Base-by-base conservation (phyloP, 2,888 invertebrate genomes). In the Aproaerema taeniolella region DNA sequence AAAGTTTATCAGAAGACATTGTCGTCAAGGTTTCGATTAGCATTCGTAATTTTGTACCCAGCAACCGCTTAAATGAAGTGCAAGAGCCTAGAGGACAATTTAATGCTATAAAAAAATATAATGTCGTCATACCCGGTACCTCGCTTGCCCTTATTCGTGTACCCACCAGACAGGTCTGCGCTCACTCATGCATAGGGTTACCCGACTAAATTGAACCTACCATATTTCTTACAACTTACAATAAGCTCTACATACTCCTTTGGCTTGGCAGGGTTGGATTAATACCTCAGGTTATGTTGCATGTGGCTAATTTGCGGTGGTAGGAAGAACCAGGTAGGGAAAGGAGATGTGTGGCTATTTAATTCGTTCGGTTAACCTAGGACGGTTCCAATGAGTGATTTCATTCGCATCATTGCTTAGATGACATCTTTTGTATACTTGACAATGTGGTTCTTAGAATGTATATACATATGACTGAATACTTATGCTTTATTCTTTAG, bases 131-230 rank as follows among this genome's bases (percentile, higher is more conserved):
- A 67, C 55, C 43, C 41, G 42, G 52, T 55, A 63, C 65, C 67
- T 58, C 50, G 28, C 37, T 60, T 76, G 71, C 69, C 81, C 82
- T 80, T 80, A 80, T 77, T 65, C 52, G 77, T 56, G 47, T 54
- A 63, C 63, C 51, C 44, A 55, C 55, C 50, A 49, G 61, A 64
- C 67, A 53, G 58, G 67, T 67, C 58, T 53, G 56, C 33, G 47
- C 41, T 47, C 65, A 60, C 59, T 64, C 59, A 60, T 52, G 61
- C 67, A 57, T 61, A 55, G 50, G 43, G 34, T 25, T 41, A 43
- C 33, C 15, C 52, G 45, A 45, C 46, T 43, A 38, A 45, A 45
- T 42, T 32, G 7, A 45, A n/a, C n/a, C n/a, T n/a, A n/a, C n/a
- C n/a, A n/a, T n/a, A n/a, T n/a, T n/a, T n/a, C n/a, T n/a, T n/a